These are phyloP conservation scores for Chauna torquata DNA, from an alignment of 2,113 vertebrate species.

Conservation along the genomic window DNA sequence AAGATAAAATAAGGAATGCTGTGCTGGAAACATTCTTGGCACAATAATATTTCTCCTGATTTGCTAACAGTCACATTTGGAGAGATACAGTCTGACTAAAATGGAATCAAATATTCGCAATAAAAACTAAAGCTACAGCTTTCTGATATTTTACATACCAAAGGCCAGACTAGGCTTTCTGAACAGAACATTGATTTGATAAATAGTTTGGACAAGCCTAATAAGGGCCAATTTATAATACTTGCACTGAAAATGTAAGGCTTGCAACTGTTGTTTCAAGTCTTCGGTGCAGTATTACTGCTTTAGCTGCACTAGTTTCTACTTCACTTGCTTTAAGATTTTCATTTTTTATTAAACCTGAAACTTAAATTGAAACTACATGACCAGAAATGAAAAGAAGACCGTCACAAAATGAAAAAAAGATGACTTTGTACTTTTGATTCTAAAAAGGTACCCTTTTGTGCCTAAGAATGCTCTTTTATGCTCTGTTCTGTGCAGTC, in stretches of 20 bases:
- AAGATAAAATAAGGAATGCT: conserved; percentile 26
- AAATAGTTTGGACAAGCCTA: not conserved
- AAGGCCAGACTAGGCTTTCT: not conserved
- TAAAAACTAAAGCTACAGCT: not conserved
- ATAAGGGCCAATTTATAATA: not conserved
- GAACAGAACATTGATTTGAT: not conserved
- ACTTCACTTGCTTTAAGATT: not conserved
- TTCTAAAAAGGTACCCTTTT: not conserved
- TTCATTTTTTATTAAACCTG: not conserved
- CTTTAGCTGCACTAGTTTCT: not conserved
- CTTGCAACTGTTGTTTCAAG: not conserved
- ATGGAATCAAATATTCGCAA: not conserved
- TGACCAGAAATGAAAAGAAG: not conserved
- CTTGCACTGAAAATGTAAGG: not conserved
- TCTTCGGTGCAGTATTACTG: not conserved
- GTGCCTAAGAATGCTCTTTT: not conserved
- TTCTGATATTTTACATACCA: not conserved
- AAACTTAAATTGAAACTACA: not conserved
- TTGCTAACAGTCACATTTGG: not conserved
- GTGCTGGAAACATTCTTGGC: not conserved
- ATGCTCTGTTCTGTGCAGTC: not conserved
- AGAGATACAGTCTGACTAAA: not conserved
- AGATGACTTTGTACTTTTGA: not conserved
- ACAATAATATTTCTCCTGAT: not conserved
- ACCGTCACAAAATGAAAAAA: not conserved